Base-by-base conservation (phyloP, 1,140 invertebrate genomes). In the Meloidogyne exigua region DNA sequence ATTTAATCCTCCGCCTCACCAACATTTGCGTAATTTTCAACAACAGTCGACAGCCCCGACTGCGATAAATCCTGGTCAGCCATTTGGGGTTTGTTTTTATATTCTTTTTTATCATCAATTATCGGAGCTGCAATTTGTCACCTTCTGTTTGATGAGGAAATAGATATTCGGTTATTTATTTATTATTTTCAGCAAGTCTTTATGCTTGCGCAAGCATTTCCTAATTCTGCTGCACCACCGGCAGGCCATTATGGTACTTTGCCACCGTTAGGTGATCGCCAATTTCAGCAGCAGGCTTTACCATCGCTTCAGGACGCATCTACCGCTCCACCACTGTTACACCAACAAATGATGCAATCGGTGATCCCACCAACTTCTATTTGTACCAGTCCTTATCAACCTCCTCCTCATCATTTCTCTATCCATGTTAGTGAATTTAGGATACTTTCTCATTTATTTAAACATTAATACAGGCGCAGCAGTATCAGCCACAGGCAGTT, bases 371-470 rank as follows among this genome's bases (percentile, higher is more conserved):
- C 49, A n/a, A 57, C 49, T 0, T 57, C 49, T 7, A 57, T 57
- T 57, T 57, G 49, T n/a, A 57, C 49, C 49, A 57, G 21, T 57
- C 49, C 49, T 57, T 57, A 57, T n/a, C 49, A 57, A n/a, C 49
- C 42, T 44, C 42, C 49, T 4, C 49, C 49, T 5, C 49, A 57
- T 4, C 49, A n/a, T 18, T 57, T 57, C 21, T 10, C 49, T 57
- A 57, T 57, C 49, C 49, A 57, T n/a, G 49, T 57, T 57, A n/a
- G 49, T 57, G 18, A n/a, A 57, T 57, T 57, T 57, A n/a, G 18
- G 0, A n/a, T n/a, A 57, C 9, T 57, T 57, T 21, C 3, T 57
- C n/a, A n/a, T n/a, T n/a, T 5, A 57, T 15, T 57, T n/a, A 57
- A 21, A 57, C 5, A 1, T 15, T 44, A 7, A 44, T n/a, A 44